Evolutionary conservation across 2,113 vertebrate genomes (phyloP).

Genomic region (Salvelinus namaycush): DNA sequence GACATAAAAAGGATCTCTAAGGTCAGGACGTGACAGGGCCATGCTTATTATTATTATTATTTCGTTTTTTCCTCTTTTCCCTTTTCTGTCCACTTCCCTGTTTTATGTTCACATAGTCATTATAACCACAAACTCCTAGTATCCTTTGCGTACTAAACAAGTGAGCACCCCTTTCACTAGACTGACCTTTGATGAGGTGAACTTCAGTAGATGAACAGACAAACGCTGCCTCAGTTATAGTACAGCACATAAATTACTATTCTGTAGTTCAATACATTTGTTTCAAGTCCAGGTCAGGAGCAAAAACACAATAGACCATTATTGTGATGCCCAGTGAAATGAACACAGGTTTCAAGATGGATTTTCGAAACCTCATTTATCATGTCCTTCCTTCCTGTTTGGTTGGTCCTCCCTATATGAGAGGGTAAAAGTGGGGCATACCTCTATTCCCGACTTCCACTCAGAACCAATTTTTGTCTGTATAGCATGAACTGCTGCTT

Average conservation of each 20-base stretch:
- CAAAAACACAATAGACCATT: conserved; percentile 25
- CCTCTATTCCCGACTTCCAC: too few relatives aligned
- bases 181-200: conserved; percentile 53
- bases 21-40: too few relatives aligned
- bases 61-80: too few relatives aligned
- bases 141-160: conserved; percentile 56
- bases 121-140: not conserved
- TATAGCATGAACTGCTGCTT: not conserved
- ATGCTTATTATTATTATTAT: too few relatives aligned
- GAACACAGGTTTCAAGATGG: conserved; percentile 39
- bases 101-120: too few relatives aligned
- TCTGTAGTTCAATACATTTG: conserved; percentile 8
- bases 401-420: not conserved
- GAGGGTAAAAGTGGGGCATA: not conserved
- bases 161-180: conserved; percentile 36
- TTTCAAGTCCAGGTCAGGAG: not conserved
- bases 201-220: conserved; percentile 44
- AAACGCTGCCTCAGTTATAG: conserved; percentile 29
- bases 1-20: too few relatives aligned
- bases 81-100: too few relatives aligned
- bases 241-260: conserved; percentile 40
- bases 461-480: not conserved
- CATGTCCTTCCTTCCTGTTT: conserved; percentile 32
- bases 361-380: conserved; percentile 34
- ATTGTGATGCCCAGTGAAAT: conserved; percentile 47